phyloP scores from a whole-genome alignment of 1,140 invertebrate species.

The Hesperophylax magnus region DNA sequence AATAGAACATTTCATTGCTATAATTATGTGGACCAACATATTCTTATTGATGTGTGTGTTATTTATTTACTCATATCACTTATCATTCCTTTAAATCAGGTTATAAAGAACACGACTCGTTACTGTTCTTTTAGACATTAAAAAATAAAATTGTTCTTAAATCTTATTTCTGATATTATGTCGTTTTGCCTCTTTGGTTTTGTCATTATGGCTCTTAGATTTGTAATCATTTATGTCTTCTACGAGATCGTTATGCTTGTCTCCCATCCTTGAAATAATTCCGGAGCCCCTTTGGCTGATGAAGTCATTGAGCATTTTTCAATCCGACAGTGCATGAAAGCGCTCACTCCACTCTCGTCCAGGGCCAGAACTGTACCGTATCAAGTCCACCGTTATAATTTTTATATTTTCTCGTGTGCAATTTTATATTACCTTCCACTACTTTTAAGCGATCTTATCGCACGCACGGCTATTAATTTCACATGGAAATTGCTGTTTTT shows the following conservation, averaged over 20 bases:
- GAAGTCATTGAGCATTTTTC: conserved; percentile 31
- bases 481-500: not conserved
- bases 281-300: conserved; percentile 8
- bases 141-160: too few species aligned
- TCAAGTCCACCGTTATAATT: not conserved
- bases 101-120: too few species aligned
- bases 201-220: too few species aligned
- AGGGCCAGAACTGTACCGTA: not conserved
- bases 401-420: not conserved
- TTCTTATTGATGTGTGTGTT: too few species aligned
- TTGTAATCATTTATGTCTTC: too few species aligned
- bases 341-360: not conserved
- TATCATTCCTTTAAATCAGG: too few species aligned
- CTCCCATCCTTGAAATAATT: not conserved
- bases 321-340: conserved; percentile 12
- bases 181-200: too few species aligned
- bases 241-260: not conserved
- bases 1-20: too few species aligned
- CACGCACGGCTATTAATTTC: not conserved
- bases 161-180: too few species aligned
- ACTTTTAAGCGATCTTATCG: not conserved
- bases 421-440: not conserved
- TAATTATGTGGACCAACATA: too few species aligned
- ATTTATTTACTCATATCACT: too few species aligned
- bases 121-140: too few species aligned